Conservation (phyloP, 2,888 invertebrate species). For the Apamea epomidion region DNA sequence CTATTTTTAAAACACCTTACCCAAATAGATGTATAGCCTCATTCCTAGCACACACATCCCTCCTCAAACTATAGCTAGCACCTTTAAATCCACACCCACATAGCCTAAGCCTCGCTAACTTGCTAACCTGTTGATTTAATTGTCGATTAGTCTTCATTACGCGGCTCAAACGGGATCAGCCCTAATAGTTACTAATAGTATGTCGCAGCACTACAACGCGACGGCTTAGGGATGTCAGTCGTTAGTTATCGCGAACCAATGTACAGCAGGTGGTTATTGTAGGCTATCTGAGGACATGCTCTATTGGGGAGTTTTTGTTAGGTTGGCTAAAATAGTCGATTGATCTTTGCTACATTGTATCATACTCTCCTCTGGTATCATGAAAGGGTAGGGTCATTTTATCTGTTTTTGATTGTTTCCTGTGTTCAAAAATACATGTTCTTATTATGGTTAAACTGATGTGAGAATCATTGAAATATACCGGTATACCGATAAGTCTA, state of each 20-base stretch:
- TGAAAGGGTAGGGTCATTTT: background rate
- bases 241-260: slow-evolving; percentile 58
- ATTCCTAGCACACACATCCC: background rate
- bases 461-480: background rate
- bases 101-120: slow-evolving; percentile 64
- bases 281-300: slow-evolving; percentile 13
- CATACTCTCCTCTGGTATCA: background rate
- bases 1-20: background rate
- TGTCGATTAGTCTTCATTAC: slow-evolving; percentile 87
- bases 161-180: slow-evolving; percentile 76
- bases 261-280: slow-evolving; percentile 61
- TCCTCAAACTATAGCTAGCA: slow-evolving; percentile 18
- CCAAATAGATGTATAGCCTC: background rate
- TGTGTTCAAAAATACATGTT: background rate
- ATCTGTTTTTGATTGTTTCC: background rate
- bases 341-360: slow-evolving; percentile 21
- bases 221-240: slow-evolving; percentile 74
- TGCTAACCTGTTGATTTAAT: slow-evolving; percentile 88
- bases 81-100: slow-evolving; percentile 44
- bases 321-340: background rate
- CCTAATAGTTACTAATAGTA: slow-evolving; percentile 88
- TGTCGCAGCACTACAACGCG: slow-evolving; percentile 68
- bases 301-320: slow-evolving; percentile 16
- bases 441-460: background rate
- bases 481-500: background rate